Evolutionary conservation across 2,888 invertebrate genomes (phyloP), one percentile per base, ranked within the genome.

Genomic region (Drosophila leonis): DNA sequence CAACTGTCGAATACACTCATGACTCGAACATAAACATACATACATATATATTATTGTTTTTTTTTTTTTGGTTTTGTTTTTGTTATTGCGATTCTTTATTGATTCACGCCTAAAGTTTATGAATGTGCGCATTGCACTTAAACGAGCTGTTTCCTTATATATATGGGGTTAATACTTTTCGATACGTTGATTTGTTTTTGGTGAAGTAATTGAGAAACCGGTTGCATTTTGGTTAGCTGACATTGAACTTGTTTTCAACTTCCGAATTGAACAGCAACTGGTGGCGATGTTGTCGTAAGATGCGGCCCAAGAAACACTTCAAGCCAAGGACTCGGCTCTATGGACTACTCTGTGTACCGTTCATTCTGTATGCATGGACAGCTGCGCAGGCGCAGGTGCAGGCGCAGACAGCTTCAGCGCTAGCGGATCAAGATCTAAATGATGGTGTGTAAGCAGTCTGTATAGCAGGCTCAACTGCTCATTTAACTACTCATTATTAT

Each of bases 261-360:
- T 82, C 76, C 76, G 65, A 76, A 46, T 67, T 24, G 51, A 33
- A 46, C 66, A 88, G 72, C 71, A 54, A 42, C 56, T 49, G 64
- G 54, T 31, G 61, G 76, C 86, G 71, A 84, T 84, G 84, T 76
- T 86, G 76, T 56, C 65, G 73, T 80, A 83, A 78, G 69, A 84
- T 88, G 88, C 42, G 62, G 70, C 60, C 59, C 55, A 67, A 41
- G 49, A 81, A 64, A 68, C 61, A 72, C 62, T 76, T 84, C 70
- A 86, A 79, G 63, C 62, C 71, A 63, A 75, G 66, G 55, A 72
- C 56, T 57, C 63, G 62, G 68, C 66, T 68, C 35, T 60, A 70
- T 72, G 65, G 74, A 52, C 37, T 80, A 41, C 42, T 83, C 60
- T 57, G 77, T 39, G 35, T 75, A 46, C 61, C 65, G 42, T 57